Percentiles rank a stretch among this genome's conserved stretches.
Conservation (phyloP, 2,888 invertebrate species). For the Aquatica leii region DNA sequence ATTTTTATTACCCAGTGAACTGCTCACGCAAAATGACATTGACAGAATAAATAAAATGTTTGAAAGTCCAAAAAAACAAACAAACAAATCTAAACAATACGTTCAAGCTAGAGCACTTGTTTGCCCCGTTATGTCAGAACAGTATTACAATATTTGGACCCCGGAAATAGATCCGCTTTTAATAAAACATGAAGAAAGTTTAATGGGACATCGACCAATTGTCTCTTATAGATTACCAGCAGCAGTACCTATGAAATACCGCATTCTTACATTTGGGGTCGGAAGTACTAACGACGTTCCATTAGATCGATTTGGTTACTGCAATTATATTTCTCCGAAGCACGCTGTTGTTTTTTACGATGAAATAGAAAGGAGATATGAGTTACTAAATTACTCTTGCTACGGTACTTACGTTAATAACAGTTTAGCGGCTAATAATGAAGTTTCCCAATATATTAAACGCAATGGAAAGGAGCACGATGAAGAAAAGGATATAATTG, state of each 20-base stretch:
- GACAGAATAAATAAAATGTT: constrained; percentile 59
- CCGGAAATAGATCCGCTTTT: constrained; percentile 57
- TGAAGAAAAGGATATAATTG: constrained; percentile 49
- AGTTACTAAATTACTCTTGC: constrained; percentile 92
- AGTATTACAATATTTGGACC: constrained; percentile 56
- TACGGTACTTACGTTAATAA: constrained; percentile 89
- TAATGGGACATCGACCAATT: constrained; percentile 57
- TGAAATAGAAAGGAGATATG: constrained; percentile 84
- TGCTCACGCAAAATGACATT: constrained; percentile 67
- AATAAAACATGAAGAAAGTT: constrained; percentile 58
- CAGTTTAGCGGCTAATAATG: constrained; percentile 81
- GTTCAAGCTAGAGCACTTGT: constrained; percentile 70
- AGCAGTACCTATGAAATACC: constrained; percentile 71
- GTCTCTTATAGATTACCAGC: constrained; percentile 57
- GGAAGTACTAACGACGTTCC: constrained; percentile 69
- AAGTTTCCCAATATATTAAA: constrained; percentile 51
- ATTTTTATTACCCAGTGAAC: constrained; percentile 69
- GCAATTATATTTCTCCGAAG: constrained; percentile 73
- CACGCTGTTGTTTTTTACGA: constrained; percentile 88
- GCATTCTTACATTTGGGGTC: constrained; percentile 75
- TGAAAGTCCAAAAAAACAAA: constrained; percentile 55
- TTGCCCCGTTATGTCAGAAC: constrained; percentile 67
- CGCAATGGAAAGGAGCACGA: constrained; percentile 14
- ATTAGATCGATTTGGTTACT: constrained; percentile 72
- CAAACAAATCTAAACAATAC: constrained; percentile 44